A percentile compares a stretch with the other conserved stretches of the same genome.
phyloP scores from a whole-genome alignment of 2,797 vertebrate genomes.

The Pyrocephalus nanus region DNA sequence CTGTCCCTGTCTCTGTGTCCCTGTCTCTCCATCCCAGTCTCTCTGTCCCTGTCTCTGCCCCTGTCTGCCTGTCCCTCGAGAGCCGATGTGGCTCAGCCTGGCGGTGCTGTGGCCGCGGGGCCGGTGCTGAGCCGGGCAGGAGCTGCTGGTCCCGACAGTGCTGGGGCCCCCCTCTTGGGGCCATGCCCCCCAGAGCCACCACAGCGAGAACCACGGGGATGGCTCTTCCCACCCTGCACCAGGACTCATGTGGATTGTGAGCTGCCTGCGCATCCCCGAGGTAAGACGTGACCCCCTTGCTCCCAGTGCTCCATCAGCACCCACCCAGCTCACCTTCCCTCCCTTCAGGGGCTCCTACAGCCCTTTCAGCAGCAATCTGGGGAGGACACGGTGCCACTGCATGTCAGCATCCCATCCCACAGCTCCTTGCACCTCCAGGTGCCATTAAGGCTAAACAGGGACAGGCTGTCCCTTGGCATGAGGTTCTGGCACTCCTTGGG shows the following conservation, averaged over 20 bases:
- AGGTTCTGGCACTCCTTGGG: not conserved
- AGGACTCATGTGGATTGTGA: not conserved
- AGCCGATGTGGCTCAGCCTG: not conserved
- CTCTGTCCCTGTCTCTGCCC: not conserved
- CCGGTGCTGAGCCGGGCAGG: not conserved
- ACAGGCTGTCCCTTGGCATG: fast-evolving
- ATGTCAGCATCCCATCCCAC: fast-evolving
- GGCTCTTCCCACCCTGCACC: not conserved
- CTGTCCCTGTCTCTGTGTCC: too few species aligned
- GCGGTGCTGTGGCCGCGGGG: not conserved
- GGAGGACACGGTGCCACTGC: fast-evolving
- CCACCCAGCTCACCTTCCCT: not conserved
- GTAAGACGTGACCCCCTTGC: not conserved
- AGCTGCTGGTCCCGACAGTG: not conserved
- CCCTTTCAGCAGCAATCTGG: fast-evolving
- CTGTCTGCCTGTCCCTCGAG: not conserved
- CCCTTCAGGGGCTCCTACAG: not conserved
- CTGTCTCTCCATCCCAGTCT: not conserved
- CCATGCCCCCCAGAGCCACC: not conserved
- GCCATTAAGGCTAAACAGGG: fast-evolving
- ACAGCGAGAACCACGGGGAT: fast-evolving
- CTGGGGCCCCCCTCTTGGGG: fast-evolving
- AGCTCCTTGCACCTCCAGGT: not conserved
- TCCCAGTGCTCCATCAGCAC: not conserved
- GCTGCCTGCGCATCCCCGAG: not conserved